Percentiles rank a stretch among this genome's conserved stretches.
phyloP scores from a whole-genome alignment of 2,797 vertebrate species.

The Hydrocynus forskahlii region DNA sequence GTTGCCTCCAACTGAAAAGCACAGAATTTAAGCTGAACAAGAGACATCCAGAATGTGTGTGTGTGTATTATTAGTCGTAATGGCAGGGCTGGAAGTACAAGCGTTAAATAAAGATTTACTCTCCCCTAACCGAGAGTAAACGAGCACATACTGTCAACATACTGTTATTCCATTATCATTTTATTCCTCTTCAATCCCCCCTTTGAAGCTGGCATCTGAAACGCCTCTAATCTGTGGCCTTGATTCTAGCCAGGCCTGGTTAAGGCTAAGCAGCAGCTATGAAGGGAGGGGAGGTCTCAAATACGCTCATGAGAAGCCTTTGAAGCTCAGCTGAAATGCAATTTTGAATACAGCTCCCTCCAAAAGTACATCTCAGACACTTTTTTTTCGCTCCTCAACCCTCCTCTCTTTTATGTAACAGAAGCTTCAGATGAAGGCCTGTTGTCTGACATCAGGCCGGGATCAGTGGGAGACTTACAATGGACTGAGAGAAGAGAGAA shows the following conservation, averaged over 20 bases:
- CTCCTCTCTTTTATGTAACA: constrained; percentile 41
- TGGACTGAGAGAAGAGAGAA: constrained; percentile 19
- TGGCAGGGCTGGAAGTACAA: constrained; percentile 7
- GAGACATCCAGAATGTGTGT: not conserved
- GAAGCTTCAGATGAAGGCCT: constrained; percentile 51
- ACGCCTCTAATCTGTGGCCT: constrained; percentile 69
- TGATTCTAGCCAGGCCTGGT: constrained; percentile 70
- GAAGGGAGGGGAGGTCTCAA: constrained; percentile 56
- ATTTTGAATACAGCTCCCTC: constrained; percentile 55
- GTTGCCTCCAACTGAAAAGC: not conserved
- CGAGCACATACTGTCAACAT: constrained; percentile 58
- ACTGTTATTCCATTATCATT: constrained; percentile 59
- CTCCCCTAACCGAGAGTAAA: constrained; percentile 58
- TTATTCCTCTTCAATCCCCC: constrained; percentile 42
- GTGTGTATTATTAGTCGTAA: constrained; percentile 18
- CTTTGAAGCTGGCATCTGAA: constrained; percentile 71
- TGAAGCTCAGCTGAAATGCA: constrained; percentile 67
- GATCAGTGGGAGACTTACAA: constrained; percentile 26
- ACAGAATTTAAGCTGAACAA: not conserved
- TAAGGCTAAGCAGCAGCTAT: constrained; percentile 66
- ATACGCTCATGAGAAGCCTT: constrained; percentile 62
- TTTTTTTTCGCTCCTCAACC: not conserved
- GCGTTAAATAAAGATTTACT: constrained; percentile 58
- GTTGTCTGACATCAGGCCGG: constrained; percentile 48
- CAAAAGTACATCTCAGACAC: constrained; percentile 60